Conservation (phyloP, 2,113 vertebrate species). For the Nycticryphes semicollaris region DNA sequence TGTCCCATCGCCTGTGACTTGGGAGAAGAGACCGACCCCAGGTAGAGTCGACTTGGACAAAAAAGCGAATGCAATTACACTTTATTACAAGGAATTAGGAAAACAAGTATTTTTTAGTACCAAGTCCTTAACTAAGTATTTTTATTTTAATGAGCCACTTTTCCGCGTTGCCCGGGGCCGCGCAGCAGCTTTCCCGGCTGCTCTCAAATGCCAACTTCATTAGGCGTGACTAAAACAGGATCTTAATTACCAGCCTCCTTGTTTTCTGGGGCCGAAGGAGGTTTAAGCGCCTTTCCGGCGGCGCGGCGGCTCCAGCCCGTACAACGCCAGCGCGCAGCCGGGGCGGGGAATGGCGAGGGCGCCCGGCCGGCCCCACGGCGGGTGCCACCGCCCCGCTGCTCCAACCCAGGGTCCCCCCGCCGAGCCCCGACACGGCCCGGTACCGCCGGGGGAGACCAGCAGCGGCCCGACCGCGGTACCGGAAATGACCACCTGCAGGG, state of each 20-base stretch:
- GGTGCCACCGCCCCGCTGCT: not conserved
- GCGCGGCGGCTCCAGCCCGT: not conserved
- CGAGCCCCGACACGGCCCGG: too few relatives aligned
- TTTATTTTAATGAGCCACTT: conserved; percentile 21
- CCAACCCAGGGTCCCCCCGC: not conserved
- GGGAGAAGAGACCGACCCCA: too few relatives aligned
- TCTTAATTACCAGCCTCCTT: conserved; percentile 44
- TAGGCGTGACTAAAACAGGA: conserved; percentile 14
- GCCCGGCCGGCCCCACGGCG: too few relatives aligned
- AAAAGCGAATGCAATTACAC: conserved; percentile 51
- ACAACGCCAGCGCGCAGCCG: not conserved
- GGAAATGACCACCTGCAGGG: not conserved
- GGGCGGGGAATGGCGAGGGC: not conserved
- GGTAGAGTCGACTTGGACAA: not conserved
- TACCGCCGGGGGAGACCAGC: too few relatives aligned
- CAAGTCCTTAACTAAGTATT: not conserved
- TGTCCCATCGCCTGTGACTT: too few relatives aligned
- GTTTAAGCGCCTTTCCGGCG: not conserved
- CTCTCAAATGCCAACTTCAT: not conserved
- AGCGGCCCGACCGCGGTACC: not conserved
- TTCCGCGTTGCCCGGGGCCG: conserved; percentile 36
- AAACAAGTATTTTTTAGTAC: conserved; percentile 36
- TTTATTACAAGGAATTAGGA: conserved; percentile 52
- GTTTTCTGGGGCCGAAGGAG: conserved; percentile 38
- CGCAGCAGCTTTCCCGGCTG: conserved; percentile 34